Evolutionary conservation across 2,113 vertebrate species (phyloP), one percentile per base, ranked within the genome.

Genomic region (Numida meleagris): DNA sequence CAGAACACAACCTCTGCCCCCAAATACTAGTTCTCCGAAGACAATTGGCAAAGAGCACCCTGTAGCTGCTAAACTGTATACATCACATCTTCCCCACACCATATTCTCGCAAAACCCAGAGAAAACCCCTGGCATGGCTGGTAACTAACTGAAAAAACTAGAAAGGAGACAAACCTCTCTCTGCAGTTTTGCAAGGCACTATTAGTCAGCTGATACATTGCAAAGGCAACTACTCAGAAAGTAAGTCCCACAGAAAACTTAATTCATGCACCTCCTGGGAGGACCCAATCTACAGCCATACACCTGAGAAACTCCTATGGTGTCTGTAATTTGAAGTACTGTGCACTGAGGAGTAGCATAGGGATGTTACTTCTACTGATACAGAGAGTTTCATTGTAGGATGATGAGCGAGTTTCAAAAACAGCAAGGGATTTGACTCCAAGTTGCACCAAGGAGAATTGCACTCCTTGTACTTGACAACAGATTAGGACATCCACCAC

Each of bases 391-490:
- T 0, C 1, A 25, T 83, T 34, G 10, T 27, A 71, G 27, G 36
- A 65, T 6, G 4, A 12, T 4, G 16, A 29, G 50, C 1, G 70
- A 76, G 25, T 51, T 87, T 73, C 48, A 70, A 67, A 90, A 78
- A 33, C 89, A 81, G 31, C 5, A 40, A 62, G 6, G 8, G 29
- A 36, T 58, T 62, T 83, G 42, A 70, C 65, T 70, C 13, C 4
- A 48, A 82, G 65, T 34, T 95, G 38, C n/a, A 33, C 25, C 19
- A 63, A 38, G 23, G 12, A 59, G 14, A 42, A 16, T 5, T 1
- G 0, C 53, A 33, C 57, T 82, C 85, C 36, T 75, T 43, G 55
- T 51, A 63, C 29, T 61, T 0, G 0, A 59, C 2, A 12, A 12
- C 55, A 88, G 72, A 12, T 36, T 71, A 34, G 58, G 25, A 66